Evolutionary conservation across 2,888 invertebrate species (phyloP).

Genomic region (Cylloceria caligata): DNA sequence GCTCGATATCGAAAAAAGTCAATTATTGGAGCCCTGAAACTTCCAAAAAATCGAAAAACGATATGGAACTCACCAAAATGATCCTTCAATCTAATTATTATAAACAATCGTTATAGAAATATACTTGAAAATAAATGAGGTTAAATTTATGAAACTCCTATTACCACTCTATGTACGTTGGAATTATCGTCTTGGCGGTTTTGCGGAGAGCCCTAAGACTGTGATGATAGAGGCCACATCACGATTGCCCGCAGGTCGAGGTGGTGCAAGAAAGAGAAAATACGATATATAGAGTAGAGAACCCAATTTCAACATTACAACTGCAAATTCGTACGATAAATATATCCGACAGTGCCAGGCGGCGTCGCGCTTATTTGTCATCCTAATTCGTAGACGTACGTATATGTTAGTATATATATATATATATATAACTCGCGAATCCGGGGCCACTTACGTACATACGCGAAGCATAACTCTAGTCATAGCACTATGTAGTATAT

Average conservation of each 20-base stretch:
- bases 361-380: slow-evolving; percentile 50
- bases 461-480: slow-evolving; percentile 43
- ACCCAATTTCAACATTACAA: slow-evolving; percentile 54
- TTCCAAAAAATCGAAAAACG: too few species aligned
- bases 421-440: slow-evolving; percentile 13
- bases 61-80: too few species aligned
- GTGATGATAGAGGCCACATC: neutral
- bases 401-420: slow-evolving; percentile 1
- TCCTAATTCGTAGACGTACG: slow-evolving; percentile 45
- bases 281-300: neutral
- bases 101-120: neutral
- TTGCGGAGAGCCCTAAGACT: neutral
- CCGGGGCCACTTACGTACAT: slow-evolving; percentile 40
- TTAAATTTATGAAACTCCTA: neutral
- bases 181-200: slow-evolving; percentile 11
- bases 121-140: neutral
- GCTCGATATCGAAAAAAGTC: too few species aligned
- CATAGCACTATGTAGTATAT: slow-evolving; percentile 31
- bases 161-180: neutral
- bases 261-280: neutral
- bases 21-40: too few species aligned
- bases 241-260: neutral
- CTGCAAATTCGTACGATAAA: slow-evolving; percentile 51
- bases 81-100: too few species aligned
- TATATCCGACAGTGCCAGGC: slow-evolving; percentile 53